These are phyloP conservation scores for Endomychus coccineus DNA, from an alignment of 2,888 invertebrate species.

Conservation along the genomic window DNA sequence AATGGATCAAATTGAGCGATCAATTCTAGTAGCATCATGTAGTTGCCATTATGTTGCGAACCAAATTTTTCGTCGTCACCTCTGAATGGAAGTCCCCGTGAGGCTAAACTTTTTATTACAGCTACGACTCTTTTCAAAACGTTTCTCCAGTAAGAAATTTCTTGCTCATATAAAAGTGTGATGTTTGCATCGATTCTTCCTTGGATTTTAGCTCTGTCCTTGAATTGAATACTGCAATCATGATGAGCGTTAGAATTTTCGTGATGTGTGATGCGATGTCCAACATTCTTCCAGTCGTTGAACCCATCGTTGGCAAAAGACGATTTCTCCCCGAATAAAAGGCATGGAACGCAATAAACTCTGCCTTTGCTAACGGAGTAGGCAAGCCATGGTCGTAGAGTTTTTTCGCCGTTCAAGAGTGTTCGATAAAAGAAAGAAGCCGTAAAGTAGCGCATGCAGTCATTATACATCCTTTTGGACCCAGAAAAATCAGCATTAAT, in stretches of 20 bases:
- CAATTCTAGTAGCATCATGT: constrained; percentile 26
- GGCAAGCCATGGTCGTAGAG: constrained; percentile 1
- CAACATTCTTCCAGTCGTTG: constrained; percentile 1
- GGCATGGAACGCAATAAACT: background rate
- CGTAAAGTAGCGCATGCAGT: background rate
- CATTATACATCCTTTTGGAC: background rate
- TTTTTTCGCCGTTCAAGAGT: constrained; percentile 2
- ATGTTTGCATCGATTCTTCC: constrained; percentile 15
- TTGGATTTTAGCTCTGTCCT: background rate
- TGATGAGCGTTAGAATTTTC: constrained; percentile 4
- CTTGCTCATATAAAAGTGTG: constrained; percentile 10
- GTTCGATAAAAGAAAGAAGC: background rate
- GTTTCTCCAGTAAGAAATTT: constrained; percentile 26
- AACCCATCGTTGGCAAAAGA: background rate
- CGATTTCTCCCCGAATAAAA: background rate
- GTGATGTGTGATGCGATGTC: background rate
- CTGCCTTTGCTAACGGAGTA: constrained; percentile 1
- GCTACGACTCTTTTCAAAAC: constrained; percentile 27
- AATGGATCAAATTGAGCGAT: constrained; percentile 31
- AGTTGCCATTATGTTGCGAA: constrained; percentile 27
- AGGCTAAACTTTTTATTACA: constrained; percentile 16
- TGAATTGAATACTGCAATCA: background rate
- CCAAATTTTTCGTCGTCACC: constrained; percentile 26
- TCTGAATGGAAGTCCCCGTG: constrained; percentile 20
- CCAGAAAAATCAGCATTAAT: background rate